A percentile compares a stretch with the other conserved stretches of the same genome.
phyloP scores from a whole-genome alignment of 2,888 invertebrate genomes.

The Proisotoma minuta region DNA sequence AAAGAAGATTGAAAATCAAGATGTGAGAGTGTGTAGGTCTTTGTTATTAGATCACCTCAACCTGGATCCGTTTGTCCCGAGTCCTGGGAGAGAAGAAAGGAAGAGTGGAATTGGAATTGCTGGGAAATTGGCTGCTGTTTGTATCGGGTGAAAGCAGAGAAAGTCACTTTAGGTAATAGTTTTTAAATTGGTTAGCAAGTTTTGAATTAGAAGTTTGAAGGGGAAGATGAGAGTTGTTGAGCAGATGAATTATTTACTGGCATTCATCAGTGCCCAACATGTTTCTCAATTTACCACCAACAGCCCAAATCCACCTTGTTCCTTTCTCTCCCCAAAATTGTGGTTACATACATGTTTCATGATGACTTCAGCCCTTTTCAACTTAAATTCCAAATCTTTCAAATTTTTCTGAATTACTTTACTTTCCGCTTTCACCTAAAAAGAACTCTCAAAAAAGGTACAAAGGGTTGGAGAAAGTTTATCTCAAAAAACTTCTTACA shows the following conservation, averaged over 20 bases:
- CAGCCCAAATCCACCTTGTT: neutral
- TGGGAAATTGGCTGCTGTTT: neutral
- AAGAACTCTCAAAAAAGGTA: neutral
- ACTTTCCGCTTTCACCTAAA: conserved; percentile 4
- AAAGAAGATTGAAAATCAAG: too few relatives aligned
- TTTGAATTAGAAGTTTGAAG: conserved; percentile 33
- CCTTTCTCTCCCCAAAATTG: neutral
- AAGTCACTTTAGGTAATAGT: conserved; percentile 42
- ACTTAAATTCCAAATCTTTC: conserved; percentile 1
- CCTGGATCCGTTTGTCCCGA: neutral
- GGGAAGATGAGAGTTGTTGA: conserved; percentile 6
- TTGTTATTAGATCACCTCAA: too few relatives aligned
- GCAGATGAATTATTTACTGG: conserved; percentile 41
- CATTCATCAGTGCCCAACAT: conserved; percentile 37
- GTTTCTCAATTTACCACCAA: conserved; percentile 1
- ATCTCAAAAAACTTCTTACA: too few relatives aligned
- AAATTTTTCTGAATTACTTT: neutral
- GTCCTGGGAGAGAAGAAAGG: conserved; percentile 9
- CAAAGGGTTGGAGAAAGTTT: neutral
- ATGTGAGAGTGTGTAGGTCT: too few relatives aligned
- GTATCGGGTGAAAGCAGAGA: conserved; percentile 28
- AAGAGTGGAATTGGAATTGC: conserved; percentile 13
- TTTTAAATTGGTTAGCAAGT: conserved; percentile 42
- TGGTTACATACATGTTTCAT: conserved; percentile 12
- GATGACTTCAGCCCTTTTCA: conserved; percentile 8